Percentiles rank a stretch among this genome's conserved stretches.
phyloP scores from a whole-genome alignment of 2,888 invertebrate species.

The Megalurothrips usitatus region DNA sequence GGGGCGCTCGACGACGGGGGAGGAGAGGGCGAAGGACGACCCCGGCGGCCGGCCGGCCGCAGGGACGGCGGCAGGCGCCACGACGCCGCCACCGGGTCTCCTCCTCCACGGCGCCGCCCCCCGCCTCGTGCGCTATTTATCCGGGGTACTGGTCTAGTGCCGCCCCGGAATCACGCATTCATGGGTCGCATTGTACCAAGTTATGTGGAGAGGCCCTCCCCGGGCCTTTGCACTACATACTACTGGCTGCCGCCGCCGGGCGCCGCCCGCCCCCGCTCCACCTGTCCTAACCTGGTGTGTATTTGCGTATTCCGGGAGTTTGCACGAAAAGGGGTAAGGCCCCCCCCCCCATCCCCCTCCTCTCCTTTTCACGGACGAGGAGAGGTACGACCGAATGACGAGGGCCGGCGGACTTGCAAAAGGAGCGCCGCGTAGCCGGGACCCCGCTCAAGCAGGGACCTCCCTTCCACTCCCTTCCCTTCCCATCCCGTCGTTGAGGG shows the following conservation, averaged over 20 bases:
- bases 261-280: neutral
- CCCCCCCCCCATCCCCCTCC: neutral
- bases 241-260: neutral
- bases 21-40: no score
- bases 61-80: no score
- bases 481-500: no score
- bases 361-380: neutral
- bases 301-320: neutral
- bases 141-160: neutral
- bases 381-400: neutral
- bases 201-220: neutral
- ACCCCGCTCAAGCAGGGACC: no score
- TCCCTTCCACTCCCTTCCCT: no score
- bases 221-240: neutral
- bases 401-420: no score
- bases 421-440: no score
- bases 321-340: neutral
- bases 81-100: no score
- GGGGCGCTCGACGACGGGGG: no score
- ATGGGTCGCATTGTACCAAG: constrained; percentile 22
- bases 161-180: constrained; percentile 15
- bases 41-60: no score
- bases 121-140: neutral
- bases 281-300: neutral
- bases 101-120: neutral